Percentiles rank a stretch among this genome's conserved stretches.
phyloP scores from a whole-genome alignment of 92 coral and sea anemone species.

The Porites rus region DNA sequence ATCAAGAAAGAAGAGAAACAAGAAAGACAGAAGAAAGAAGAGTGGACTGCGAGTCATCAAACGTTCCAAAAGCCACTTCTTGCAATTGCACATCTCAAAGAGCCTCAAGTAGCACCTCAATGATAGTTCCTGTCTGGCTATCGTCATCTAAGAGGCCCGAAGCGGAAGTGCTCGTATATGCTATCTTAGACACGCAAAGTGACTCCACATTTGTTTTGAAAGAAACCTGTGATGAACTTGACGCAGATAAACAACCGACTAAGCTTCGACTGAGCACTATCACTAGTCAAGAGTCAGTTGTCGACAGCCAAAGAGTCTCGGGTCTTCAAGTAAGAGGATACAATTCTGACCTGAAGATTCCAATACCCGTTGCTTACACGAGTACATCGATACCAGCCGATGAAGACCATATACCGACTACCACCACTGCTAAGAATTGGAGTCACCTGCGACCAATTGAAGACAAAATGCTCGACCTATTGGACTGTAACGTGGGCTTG shows the following conservation, averaged over 20 bases:
- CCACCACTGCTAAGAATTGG: constrained; percentile 14
- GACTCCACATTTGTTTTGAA: constrained; percentile 1
- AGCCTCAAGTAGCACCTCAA: no score
- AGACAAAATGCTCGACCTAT: background rate
- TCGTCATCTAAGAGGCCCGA: background rate
- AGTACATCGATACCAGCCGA: constrained; percentile 22
- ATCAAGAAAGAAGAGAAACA: no score
- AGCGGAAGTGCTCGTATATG: no score
- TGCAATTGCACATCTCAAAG: no score
- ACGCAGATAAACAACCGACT: background rate
- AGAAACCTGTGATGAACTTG: constrained; percentile 24
- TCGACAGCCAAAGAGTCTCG: constrained; percentile 18
- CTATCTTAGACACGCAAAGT: constrained; percentile 8
- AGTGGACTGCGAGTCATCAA: no score
- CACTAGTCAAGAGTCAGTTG: constrained; percentile 15
- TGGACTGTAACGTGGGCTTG: constrained; percentile 19
- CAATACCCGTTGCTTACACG: background rate
- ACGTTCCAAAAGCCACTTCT: no score
- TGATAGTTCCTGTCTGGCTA: constrained; percentile 9
- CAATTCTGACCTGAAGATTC: no score
- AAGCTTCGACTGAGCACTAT: constrained; percentile 1
- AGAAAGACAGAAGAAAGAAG: no score
- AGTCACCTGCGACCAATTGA: background rate
- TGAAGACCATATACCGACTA: constrained; percentile 8
- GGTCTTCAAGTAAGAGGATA: constrained; percentile 28